A percentile compares a stretch with the other conserved stretches of the same genome.
Evolutionary conservation across 2,888 invertebrate species (phyloP).

Genomic region (Hedya salicella): DNA sequence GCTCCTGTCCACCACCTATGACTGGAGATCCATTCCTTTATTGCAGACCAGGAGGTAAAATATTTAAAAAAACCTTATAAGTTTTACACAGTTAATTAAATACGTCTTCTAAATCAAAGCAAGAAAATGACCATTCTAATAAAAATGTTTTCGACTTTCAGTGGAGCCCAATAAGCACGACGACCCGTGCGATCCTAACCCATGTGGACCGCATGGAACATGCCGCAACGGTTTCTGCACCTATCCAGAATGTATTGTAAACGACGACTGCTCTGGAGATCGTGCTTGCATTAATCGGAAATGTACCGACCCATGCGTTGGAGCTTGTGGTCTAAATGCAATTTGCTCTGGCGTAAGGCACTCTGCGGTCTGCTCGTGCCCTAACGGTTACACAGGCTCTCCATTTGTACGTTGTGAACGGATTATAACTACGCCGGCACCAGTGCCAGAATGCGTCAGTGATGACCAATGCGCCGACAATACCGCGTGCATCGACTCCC

Average conservation of each 20-base stretch:
- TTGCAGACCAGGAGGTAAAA: conserved; percentile 80
- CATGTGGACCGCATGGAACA: conserved; percentile 89
- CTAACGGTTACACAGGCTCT: conserved; percentile 90
- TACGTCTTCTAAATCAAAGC: no score
- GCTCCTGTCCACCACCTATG: conserved; percentile 89
- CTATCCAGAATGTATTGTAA: conserved; percentile 94
- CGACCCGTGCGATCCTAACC: conserved; percentile 89
- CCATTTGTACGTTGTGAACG: conserved; percentile 90
- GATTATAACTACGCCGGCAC: conserved; percentile 66
- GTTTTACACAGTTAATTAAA: no score
- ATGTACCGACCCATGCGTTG: conserved; percentile 93
- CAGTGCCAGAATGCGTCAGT: conserved; percentile 90
- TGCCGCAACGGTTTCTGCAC: conserved; percentile 87
- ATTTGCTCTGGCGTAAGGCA: conserved; percentile 90
- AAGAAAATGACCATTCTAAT: no score
- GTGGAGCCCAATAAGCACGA: conserved; percentile 59
- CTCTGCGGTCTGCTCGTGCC: conserved; percentile 93
- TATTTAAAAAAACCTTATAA: no score
- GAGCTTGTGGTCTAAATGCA: conserved; percentile 93
- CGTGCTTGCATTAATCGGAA: conserved; percentile 92
- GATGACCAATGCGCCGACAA: conserved; percentile 93
- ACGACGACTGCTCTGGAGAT: conserved; percentile 93
- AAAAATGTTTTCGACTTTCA: conserved; percentile 56
- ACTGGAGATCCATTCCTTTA: conserved; percentile 93
- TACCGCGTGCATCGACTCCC: conserved; percentile 91